Evolutionary conservation across 2,113 vertebrate species (phyloP).

Genomic region (Opisthocomus hoazin): DNA sequence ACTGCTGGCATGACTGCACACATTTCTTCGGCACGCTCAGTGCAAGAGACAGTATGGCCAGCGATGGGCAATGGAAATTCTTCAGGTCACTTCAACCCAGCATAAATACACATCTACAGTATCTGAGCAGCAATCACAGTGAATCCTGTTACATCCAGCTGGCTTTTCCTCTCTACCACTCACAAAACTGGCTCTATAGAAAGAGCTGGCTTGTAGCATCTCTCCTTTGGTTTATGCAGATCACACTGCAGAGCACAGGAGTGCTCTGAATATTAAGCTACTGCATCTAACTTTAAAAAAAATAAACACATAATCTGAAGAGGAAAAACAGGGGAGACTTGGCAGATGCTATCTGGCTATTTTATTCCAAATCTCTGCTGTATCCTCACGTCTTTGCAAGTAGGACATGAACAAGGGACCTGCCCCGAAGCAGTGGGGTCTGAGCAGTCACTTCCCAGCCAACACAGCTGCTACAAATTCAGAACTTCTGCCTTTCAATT

Average conservation of each 20-base stretch:
- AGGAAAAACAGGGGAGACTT: background rate
- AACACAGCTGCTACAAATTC: background rate
- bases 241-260: slow-evolving; percentile 33
- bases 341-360: background rate
- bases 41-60: background rate
- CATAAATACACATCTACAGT: background rate
- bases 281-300: background rate
- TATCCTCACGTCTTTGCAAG: background rate
- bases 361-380: background rate
- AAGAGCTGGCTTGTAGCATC: slow-evolving; percentile 3
- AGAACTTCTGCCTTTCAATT: background rate
- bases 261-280: slow-evolving; percentile 55
- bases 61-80: slow-evolving; percentile 30
- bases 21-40: slow-evolving; percentile 2
- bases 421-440: background rate
- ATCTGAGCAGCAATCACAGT: slow-evolving; percentile 37
- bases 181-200: slow-evolving; percentile 11
- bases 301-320: background rate
- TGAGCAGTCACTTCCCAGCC: background rate
- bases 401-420: background rate
- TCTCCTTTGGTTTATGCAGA: slow-evolving; percentile 41
- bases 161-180: slow-evolving; percentile 5
- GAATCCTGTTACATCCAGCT: slow-evolving; percentile 44
- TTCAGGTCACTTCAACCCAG: slow-evolving; percentile 61
- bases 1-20: background rate